Conservation (phyloP, 1,140 invertebrate species). For the Diorhabda sublineata region DNA sequence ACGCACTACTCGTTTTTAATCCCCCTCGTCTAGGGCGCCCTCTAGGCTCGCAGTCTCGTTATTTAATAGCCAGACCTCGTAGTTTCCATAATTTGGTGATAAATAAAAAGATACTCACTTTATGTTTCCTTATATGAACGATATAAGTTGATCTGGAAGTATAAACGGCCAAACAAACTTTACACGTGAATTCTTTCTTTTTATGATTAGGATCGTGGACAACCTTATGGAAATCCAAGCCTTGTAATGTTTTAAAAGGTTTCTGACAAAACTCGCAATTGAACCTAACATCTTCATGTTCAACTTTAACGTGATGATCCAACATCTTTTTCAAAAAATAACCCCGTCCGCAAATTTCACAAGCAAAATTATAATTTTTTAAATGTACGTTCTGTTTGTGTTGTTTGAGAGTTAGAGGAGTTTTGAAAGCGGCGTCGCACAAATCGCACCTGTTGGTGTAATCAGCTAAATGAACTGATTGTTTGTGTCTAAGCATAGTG, state of each 20-base stretch:
- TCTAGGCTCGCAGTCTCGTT: no score
- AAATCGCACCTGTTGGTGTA: slow-evolving; percentile 22
- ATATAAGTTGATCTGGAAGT: slow-evolving; percentile 12
- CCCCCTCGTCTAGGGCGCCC: no score
- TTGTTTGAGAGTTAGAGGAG: slow-evolving; percentile 13
- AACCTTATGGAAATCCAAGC: slow-evolving; percentile 5
- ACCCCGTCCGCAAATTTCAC: slow-evolving; percentile 66
- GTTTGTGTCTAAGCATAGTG: slow-evolving; percentile 21
- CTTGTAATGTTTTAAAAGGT: slow-evolving; percentile 10
- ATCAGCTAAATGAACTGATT: slow-evolving; percentile 22
- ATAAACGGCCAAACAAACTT: slow-evolving; percentile 2
- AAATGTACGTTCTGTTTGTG: slow-evolving; percentile 11
- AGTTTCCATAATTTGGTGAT: no score
- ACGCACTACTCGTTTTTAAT: no score
- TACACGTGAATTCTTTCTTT: slow-evolving; percentile 5
- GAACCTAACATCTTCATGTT: slow-evolving; percentile 20
- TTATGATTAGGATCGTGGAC: slow-evolving; percentile 5
- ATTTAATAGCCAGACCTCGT: no score
- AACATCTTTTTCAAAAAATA: slow-evolving; percentile 57
- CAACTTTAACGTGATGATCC: slow-evolving; percentile 13
- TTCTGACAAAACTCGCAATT: slow-evolving; percentile 12
- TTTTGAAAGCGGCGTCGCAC: slow-evolving; percentile 20
- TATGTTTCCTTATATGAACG: slow-evolving; percentile 11
- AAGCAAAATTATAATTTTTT: slow-evolving; percentile 40
- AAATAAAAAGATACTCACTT: neutral